Conservation (phyloP, 2,888 invertebrate genomes). For the Ganaspis brasiliensis region DNA sequence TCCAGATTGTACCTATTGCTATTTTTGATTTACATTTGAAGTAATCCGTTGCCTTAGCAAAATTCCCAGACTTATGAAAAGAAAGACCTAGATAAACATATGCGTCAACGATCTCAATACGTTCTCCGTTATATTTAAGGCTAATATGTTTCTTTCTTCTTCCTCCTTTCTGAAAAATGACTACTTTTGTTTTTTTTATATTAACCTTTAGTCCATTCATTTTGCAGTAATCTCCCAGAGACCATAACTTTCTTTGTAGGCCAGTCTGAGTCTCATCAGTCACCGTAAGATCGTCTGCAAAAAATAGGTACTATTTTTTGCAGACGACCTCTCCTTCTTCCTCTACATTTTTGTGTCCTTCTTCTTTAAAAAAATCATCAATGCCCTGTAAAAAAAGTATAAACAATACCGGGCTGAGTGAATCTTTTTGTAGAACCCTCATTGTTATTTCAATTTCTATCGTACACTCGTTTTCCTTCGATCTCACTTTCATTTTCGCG, state of each 20-base stretch:
- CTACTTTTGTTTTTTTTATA: constrained; percentile 40
- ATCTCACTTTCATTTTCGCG: too few relatives aligned
- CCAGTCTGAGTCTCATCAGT: constrained; percentile 18
- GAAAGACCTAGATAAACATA: constrained; percentile 50
- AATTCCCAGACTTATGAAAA: constrained; percentile 19
- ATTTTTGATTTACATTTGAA: constrained; percentile 39
- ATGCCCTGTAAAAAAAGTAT: constrained; percentile 46
- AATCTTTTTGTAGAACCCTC: constrained; percentile 42
- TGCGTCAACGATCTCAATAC: constrained; percentile 34
- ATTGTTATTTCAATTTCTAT: too few relatives aligned
- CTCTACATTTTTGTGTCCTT: constrained; percentile 21
- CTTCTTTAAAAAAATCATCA: constrained; percentile 13
- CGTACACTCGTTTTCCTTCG: too few relatives aligned
- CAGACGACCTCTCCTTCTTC: constrained; percentile 39
- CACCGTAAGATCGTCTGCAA: constrained; percentile 48
- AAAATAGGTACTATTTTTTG: too few relatives aligned
- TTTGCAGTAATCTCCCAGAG: constrained; percentile 29
- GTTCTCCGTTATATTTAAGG: constrained; percentile 33
- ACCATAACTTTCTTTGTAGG: constrained; percentile 37
- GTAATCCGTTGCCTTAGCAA: constrained; percentile 1
- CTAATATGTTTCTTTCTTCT: constrained; percentile 46
- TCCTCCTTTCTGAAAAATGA: constrained; percentile 9
- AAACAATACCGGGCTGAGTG: constrained; percentile 50
- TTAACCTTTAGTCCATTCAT: constrained; percentile 42
- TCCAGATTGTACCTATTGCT: constrained; percentile 36